These are phyloP conservation scores for Diarsia mendica DNA, from an alignment of 2,888 invertebrate genomes.

Conservation along the genomic window DNA sequence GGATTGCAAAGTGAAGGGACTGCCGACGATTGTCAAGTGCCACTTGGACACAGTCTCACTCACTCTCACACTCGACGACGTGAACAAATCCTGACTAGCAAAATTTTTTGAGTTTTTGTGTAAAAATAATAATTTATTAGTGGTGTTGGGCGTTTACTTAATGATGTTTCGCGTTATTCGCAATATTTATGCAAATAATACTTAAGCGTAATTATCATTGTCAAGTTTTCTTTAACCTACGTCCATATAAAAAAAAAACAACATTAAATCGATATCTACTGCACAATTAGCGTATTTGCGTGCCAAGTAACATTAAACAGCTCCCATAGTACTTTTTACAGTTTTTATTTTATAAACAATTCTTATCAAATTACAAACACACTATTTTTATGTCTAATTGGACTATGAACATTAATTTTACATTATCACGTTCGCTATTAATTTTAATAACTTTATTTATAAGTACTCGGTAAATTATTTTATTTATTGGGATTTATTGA, in stretches of 20 bases:
- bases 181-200: neutral
- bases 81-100: constrained; percentile 34
- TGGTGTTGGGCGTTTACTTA: neutral
- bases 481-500: too few relatives aligned
- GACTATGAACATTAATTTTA: constrained; percentile 4
- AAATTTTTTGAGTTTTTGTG: neutral
- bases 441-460: constrained; percentile 32
- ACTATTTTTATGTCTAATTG: constrained; percentile 12
- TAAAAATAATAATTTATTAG: neutral
- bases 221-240: too few relatives aligned
- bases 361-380: constrained; percentile 34
- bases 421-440: constrained; percentile 14
- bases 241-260: too few relatives aligned
- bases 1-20: constrained; percentile 20
- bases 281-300: constrained; percentile 36
- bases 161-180: neutral
- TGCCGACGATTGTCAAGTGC: constrained; percentile 30
- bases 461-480: neutral
- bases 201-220: too few relatives aligned
- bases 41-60: constrained; percentile 27
- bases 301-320: constrained; percentile 6
- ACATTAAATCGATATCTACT: constrained; percentile 4
- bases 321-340: constrained; percentile 2
- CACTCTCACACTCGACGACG: neutral
- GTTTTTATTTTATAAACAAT: constrained; percentile 24